Evolutionary conservation across 2,888 invertebrate genomes (phyloP), one percentile per base, ranked within the genome.

Genomic region (Alviniconcha strummeri): DNA sequence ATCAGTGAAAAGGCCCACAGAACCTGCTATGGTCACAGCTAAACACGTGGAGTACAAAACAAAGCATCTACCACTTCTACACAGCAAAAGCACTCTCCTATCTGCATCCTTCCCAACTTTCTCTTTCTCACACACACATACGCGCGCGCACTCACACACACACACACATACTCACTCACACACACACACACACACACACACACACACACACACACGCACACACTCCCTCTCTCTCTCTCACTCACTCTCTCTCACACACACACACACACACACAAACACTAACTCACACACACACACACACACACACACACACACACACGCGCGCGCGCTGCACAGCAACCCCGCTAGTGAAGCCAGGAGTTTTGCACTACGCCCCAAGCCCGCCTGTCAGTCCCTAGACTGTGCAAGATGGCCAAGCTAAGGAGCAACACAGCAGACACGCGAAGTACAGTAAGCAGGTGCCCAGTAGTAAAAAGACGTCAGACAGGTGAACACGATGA

Each of bases 391-490:
- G 8, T 19, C 76, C 76, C 19, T 9, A 77, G 57, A 19, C 19
- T 77, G 4, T 19, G 19, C 8, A 77, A 77, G 76, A 57, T 77
- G 9, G 76, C 76, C 54, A 13, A 57, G 76, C 57, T 77, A 77
- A 77, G 56, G 19, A 75, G 55, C 5, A 17, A 57, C 76, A 78
- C 78, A 78, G 78, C 64, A 64, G 64, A 78, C 78, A 78, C 57
- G 36, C 55, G n/a, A 9, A 52, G 52, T 15, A 64, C 6, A 7
- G 19, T 9, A 78, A 78, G 78, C 78, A 52, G 19, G 78, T 78
- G 78, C 78, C 60, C 36, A 78, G 52, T 60, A 77, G 64, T 7
- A 9, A 36, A 36, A 71, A 71, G 19, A 52, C 8, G 67, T n/a
- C 56, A 36, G 36, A 77, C 54, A 57, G 78, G 71, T 19, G 57